A percentile compares a stretch with the other conserved stretches of the same genome.
These are phyloP conservation scores for Oligia strigilis DNA, from an alignment of 2,888 invertebrate species.

Conservation along the genomic window DNA sequence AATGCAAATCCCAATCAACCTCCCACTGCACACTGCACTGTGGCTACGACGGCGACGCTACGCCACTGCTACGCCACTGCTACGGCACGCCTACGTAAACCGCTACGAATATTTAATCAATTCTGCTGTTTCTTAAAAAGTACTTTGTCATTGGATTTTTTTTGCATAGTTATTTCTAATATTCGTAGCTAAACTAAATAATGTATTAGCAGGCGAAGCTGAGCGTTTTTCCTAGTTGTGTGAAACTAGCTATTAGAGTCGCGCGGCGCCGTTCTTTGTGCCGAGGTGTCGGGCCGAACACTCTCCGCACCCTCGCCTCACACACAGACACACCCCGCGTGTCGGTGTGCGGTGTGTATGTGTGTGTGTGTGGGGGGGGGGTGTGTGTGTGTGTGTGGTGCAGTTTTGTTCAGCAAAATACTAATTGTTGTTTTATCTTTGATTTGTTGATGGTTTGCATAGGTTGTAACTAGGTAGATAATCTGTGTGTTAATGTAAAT, in stretches of 20 bases:
- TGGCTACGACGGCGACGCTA: too few relatives aligned
- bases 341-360: constrained; percentile 1
- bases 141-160: not conserved
- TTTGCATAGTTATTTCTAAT: not conserved
- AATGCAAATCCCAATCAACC: too few relatives aligned
- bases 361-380: not conserved
- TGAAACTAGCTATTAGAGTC: constrained; percentile 84
- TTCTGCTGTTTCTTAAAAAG: not conserved
- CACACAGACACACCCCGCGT: constrained; percentile 22
- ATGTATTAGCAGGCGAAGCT: constrained; percentile 62
- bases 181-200: not conserved
- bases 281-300: constrained; percentile 85
- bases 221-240: constrained; percentile 71
- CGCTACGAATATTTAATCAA: not conserved
- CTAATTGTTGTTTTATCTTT: constrained; percentile 61
- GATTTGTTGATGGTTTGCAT: constrained; percentile 46
- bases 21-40: too few relatives aligned
- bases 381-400: constrained; percentile 13
- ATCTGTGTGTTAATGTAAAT: not conserved
- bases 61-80: not conserved
- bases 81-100: constrained; percentile 27
- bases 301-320: constrained; percentile 69
- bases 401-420: constrained; percentile 51
- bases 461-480: constrained; percentile 4
- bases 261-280: constrained; percentile 81